Percentiles rank a stretch among this genome's conserved stretches.
Evolutionary conservation across 2,797 vertebrate species (phyloP).

Genomic region (Notamacropus eugenii): DNA sequence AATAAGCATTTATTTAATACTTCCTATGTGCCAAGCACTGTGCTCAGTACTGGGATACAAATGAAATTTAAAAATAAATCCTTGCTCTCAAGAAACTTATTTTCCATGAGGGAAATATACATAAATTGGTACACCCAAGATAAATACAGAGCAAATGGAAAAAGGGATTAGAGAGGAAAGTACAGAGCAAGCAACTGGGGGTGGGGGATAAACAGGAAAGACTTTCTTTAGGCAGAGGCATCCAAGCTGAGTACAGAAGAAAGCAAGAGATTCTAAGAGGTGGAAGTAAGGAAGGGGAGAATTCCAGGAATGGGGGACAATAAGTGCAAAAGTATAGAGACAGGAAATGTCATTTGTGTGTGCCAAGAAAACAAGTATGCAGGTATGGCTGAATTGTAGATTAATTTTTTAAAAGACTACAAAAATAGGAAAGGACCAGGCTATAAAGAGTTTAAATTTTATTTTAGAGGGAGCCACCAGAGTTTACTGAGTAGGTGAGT

Average conservation of each 20-base stretch:
- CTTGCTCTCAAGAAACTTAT: neutral
- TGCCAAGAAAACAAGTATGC: neutral
- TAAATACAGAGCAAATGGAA: neutral
- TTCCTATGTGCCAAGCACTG: neutral
- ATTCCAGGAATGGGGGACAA: neutral
- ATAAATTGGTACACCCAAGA: neutral
- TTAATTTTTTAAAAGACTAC: neutral
- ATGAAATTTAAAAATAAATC: neutral
- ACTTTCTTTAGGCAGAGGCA: neutral
- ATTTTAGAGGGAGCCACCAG: neutral
- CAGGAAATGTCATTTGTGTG: neutral
- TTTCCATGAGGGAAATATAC: neutral
- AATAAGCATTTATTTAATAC: neutral
- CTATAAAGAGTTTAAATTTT: neutral
- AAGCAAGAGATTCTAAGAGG: neutral
- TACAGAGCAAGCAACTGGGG: neutral
- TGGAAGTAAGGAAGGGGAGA: neutral
- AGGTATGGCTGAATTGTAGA: neutral
- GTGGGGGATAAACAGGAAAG: neutral
- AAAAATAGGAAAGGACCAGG: neutral
- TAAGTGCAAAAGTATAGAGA: neutral
- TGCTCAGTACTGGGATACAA: neutral
- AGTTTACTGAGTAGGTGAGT: neutral
- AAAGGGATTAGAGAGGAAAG: neutral
- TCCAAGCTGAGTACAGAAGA: neutral